Base-by-base conservation (phyloP, 2,113 vertebrate genomes). In the Mus spicilegus region DNA sequence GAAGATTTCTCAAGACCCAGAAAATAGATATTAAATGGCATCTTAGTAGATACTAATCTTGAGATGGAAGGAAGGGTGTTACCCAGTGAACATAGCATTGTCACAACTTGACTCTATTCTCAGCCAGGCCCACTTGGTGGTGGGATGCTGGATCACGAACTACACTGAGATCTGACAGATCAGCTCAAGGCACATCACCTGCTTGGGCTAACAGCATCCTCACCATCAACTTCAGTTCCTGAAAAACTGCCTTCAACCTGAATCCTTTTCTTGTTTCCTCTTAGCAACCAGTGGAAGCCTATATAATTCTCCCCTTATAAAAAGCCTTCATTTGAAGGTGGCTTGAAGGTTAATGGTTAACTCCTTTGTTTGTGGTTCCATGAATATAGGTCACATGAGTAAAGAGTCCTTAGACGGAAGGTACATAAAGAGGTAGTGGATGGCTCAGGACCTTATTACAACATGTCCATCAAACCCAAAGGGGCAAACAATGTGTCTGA, bases 331-430 rank as follows among this genome's bases (percentile, higher is more conserved):
- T 98, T 98, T 98, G 98, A 98, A 98, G 97, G 87, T 97, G 19
- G 89, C 91, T 97, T 89, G 96, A 87, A 92, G 98, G 99, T 99
- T 99, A 99, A 99, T 99, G 98, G 98, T 99, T 99, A 99, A 99
- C 90, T 97, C 96, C 98, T 96, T 97, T 99, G 98, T 99, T 99
- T 99, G 98, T 98, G 98, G 97, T 97, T 94, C 98, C 98, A 98
- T 98, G 99, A 98, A 98, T 98, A 98, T 94, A 98, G 98, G 98
- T 98, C 98, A 99, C 98, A 98, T 98, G 98, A 98, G 97, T 94
- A 98, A 98, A 97, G 97, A 98, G 98, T 98, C 98, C 98, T 98
- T 98, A 98, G 98, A 97, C 98, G 97, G 98, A 98, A 98, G 98
- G 98, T 98, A 97, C 98, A 98, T 98, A 98, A 98, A 98, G 98